phyloP scores from a whole-genome alignment of 2,113 vertebrate genomes.

The Canis aureus region DNA sequence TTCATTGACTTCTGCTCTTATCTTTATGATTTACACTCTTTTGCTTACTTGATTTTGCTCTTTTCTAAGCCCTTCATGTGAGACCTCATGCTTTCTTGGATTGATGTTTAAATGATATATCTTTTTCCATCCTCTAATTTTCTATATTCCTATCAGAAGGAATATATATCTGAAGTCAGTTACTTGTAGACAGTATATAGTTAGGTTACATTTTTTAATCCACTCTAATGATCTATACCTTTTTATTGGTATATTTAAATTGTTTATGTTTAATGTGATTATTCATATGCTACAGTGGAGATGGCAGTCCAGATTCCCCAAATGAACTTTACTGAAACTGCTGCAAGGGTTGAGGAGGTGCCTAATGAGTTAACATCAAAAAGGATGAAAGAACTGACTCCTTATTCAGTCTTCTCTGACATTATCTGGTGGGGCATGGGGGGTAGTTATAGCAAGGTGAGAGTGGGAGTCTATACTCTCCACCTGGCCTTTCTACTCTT shows the following conservation, averaged over 20 bases:
- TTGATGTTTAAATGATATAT: background rate
- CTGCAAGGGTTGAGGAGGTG: background rate
- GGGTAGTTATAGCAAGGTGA: background rate
- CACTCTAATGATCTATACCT: background rate
- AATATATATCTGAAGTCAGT: background rate
- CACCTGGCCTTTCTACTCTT: background rate
- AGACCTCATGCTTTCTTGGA: background rate
- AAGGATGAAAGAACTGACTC: background rate
- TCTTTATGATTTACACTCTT: background rate
- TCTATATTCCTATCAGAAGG: background rate
- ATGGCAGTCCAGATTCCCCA: background rate
- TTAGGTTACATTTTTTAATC: background rate
- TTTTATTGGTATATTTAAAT: background rate
- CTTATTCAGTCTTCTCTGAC: background rate
- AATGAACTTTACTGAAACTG: background rate
- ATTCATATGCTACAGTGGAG: background rate
- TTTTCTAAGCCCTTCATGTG: background rate
- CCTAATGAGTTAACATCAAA: background rate
- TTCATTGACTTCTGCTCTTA: background rate
- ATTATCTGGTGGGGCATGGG: background rate
- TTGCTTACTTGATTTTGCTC: background rate
- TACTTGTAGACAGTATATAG: background rate
- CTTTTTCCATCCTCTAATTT: background rate
- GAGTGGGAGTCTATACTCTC: background rate
- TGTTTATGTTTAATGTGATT: background rate